These are phyloP conservation scores for Rhinogobius similis DNA, from an alignment of 2,113 vertebrate species.

Conservation along the genomic window DNA sequence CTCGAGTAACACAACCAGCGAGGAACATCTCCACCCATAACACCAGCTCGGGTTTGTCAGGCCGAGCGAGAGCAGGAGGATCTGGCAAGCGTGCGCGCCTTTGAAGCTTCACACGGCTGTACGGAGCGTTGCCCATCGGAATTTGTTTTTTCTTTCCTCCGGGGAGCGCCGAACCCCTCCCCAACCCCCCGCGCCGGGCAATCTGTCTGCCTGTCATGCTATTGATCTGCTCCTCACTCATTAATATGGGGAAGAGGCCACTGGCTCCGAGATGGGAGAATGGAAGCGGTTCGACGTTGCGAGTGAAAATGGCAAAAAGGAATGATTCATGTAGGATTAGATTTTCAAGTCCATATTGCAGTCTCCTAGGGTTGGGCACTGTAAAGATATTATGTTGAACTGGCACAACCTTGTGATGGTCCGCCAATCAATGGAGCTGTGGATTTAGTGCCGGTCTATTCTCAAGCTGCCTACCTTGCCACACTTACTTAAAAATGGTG, in stretches of 20 bases:
- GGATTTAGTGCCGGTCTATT: neutral
- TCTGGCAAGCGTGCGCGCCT: neutral
- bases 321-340: conserved; percentile 49
- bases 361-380: neutral
- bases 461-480: too few species aligned
- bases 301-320: conserved; percentile 44
- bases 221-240: conserved; percentile 71
- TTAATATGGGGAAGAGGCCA: conserved; percentile 70
- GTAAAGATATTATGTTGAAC: neutral
- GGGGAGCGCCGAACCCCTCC: conserved; percentile 34
- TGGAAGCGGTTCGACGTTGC: conserved; percentile 57
- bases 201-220: conserved; percentile 75
- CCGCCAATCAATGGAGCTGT: neutral
- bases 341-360: neutral
- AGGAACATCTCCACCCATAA: too few species aligned
- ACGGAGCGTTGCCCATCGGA: conserved; percentile 39
- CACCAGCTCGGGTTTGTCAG: too few species aligned
- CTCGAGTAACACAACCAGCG: too few species aligned
- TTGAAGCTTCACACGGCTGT: conserved; percentile 34
- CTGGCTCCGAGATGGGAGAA: conserved; percentile 32
- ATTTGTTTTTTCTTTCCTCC: conserved; percentile 58
- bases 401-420: neutral
- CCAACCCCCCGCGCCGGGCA: conserved; percentile 46
- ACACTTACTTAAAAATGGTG: too few species aligned
- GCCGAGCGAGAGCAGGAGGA: too few species aligned